Percentiles rank a stretch among this genome's conserved stretches.
Conservation (phyloP, 2,888 invertebrate species). For the Nephrotoma appendiculata region DNA sequence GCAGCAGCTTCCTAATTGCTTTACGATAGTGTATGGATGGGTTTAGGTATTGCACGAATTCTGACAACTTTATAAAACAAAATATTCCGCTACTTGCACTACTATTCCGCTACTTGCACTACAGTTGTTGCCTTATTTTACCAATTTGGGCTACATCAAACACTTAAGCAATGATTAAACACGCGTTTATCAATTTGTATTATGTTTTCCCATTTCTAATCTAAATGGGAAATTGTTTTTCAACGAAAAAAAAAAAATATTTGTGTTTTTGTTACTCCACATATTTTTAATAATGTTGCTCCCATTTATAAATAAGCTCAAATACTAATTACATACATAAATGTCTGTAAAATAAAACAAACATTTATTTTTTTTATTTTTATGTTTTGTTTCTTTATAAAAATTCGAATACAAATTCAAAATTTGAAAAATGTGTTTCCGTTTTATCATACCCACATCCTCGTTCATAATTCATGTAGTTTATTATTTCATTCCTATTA, state of each 20-base stretch:
- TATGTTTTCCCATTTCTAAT: background rate
- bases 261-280: background rate
- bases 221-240: background rate
- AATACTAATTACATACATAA: background rate
- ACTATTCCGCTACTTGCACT: too few relatives aligned
- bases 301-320: background rate
- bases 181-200: background rate
- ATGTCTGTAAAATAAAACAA: background rate
- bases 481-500: background rate
- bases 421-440: background rate
- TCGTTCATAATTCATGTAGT: background rate
- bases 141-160: background rate
- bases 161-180: background rate
- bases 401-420: background rate
- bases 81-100: too few relatives aligned
- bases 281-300: background rate
- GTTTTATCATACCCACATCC: background rate
- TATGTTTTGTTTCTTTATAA: background rate
- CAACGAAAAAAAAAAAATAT: background rate
- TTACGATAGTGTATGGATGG: too few relatives aligned
- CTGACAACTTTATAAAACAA: too few relatives aligned
- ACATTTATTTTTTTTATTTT: background rate
- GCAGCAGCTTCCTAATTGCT: too few relatives aligned
- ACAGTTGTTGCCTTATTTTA: too few relatives aligned
- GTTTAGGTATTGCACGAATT: too few relatives aligned